Conservation (phyloP, 2,888 invertebrate species). For the Zygaena filipendulae region DNA sequence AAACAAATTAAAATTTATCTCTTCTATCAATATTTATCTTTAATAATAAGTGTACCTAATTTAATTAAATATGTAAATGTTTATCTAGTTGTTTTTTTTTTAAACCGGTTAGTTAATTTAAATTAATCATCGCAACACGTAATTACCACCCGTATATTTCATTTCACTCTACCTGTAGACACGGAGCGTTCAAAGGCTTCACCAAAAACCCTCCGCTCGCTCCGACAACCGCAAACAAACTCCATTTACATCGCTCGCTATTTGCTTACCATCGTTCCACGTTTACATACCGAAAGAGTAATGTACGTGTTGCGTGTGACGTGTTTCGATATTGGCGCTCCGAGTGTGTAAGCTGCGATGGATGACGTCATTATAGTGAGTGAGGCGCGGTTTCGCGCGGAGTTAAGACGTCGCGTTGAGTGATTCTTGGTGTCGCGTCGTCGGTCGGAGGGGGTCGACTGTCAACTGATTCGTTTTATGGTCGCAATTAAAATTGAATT, state of each 20-base stretch:
- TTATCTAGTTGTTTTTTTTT: no score
- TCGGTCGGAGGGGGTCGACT: no score
- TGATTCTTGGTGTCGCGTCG: constrained; percentile 31
- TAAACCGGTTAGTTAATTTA: no score
- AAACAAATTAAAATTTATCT: no score
- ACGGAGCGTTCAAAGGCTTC: constrained; percentile 39
- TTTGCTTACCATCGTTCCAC: not conserved
- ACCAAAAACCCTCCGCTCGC: constrained; percentile 38
- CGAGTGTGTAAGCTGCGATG: constrained; percentile 44
- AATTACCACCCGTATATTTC: constrained; percentile 3
- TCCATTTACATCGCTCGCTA: constrained; percentile 23
- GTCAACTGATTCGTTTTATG: no score
- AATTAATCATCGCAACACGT: no score
- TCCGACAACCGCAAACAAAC: constrained; percentile 14
- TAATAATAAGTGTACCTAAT: no score
- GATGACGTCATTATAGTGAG: constrained; percentile 60
- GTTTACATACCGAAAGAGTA: constrained; percentile 15
- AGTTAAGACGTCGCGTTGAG: constrained; percentile 52
- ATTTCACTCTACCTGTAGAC: not conserved
- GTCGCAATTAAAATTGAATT: no score
- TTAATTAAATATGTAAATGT: no score
- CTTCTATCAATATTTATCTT: no score
- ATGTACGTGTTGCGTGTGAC: no score
- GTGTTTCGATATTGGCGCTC: constrained; percentile 10
- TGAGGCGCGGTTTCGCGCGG: constrained; percentile 42